Evolutionary conservation across 2,888 invertebrate species (phyloP), one percentile per base, ranked within the genome.

Genomic region (Lithophane leautieri): DNA sequence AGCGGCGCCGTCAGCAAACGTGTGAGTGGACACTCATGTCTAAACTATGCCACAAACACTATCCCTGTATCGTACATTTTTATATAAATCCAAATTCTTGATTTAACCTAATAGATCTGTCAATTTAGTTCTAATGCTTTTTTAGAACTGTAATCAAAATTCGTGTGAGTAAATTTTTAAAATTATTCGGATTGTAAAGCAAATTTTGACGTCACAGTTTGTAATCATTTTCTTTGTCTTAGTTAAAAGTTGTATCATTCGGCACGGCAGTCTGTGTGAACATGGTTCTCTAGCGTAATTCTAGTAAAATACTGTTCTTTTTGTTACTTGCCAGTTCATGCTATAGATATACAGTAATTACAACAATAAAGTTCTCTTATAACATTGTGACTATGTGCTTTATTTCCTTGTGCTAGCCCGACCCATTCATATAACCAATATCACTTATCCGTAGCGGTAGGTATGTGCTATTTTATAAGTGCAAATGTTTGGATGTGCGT

Each of bases 361-460:
- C 92, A 94, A 96, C 93, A 96, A 96, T 96, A 96, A 96, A 96
- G 93, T 96, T 96, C 96, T 96, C 96, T 96, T 96, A 95, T 95
- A 96, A 96, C 94, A 96, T 96, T 96, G 94, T 95, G 94, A 91
- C 82, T 71, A 83, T 73, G 87, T 78, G 90, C 88, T 89, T 92
- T 69, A 89, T 86, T 90, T 86, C 7, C 25, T 12, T 67, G 19
- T 62, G 22, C 4, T 19, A 40, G 0, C 16, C 34, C 22, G n/a
- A 40, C 25, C 12, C 16, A 44, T 61, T 9, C 16, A 28, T 47
- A 34, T 50, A n/a, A 34, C 19, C 69, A 1, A 68, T 42, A 54
- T 28, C 11, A 9, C 25, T 28, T 16, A 66, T 54, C 42, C 3
- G 9, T 50, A 47, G 42, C 14, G 34, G 6, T 22, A 25, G 54